phyloP scores from a whole-genome alignment of 2,888 invertebrate species.

The Lasius platythorax region DNA sequence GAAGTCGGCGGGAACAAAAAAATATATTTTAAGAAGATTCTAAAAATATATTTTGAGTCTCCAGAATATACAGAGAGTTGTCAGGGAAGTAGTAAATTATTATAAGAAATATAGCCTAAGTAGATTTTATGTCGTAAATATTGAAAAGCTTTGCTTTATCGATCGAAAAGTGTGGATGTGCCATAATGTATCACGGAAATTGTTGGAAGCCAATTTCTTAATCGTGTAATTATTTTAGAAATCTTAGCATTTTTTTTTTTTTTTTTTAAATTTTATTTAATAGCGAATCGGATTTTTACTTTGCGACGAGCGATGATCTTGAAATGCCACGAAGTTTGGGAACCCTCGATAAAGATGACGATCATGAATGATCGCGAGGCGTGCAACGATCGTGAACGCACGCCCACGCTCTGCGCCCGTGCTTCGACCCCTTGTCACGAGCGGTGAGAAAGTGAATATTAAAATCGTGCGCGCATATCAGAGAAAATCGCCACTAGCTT shows the following conservation, averaged over 20 bases:
- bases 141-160: neutral
- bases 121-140: neutral
- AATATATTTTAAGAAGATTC: neutral
- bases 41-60: neutral
- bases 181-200: neutral
- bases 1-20: neutral
- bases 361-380: slow-evolving; percentile 18
- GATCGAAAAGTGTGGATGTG: neutral
- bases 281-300: neutral
- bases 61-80: neutral
- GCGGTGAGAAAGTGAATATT: slow-evolving; percentile 28
- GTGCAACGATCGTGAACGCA: slow-evolving; percentile 11
- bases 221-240: neutral
- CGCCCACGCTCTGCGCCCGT: neutral
- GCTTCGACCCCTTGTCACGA: slow-evolving; percentile 18
- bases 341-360: neutral
- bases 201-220: neutral
- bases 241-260: no score
- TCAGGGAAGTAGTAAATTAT: neutral
- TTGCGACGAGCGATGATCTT: neutral
- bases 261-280: neutral
- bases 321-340: neutral
- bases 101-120: neutral
- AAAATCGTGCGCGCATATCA: neutral
- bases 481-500: slow-evolving; percentile 22